These are phyloP conservation scores for Nematolebias whitei DNA, from an alignment of 2,113 vertebrate species.

Conservation along the genomic window DNA sequence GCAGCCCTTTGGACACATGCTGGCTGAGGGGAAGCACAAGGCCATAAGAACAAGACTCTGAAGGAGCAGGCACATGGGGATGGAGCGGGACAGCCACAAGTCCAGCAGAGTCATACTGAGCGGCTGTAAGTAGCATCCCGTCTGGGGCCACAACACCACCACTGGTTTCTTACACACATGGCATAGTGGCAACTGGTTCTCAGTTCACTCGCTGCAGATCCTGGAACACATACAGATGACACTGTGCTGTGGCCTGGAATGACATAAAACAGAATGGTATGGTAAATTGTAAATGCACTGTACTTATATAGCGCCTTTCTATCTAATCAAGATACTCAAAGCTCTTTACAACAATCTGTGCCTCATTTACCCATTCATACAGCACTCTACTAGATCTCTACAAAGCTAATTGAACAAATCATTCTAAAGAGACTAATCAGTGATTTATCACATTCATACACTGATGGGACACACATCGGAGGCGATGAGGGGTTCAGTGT, in stretches of 20 bases:
- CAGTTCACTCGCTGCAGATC: slow-evolving; percentile 29
- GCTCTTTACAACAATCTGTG: too few relatives aligned
- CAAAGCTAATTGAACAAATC: too few relatives aligned
- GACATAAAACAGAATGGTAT: slow-evolving; percentile 33
- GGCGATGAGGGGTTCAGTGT: too few relatives aligned
- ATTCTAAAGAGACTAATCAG: too few relatives aligned
- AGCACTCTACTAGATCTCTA: too few relatives aligned
- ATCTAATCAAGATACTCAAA: too few relatives aligned
- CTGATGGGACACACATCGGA: too few relatives aligned
- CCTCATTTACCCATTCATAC: too few relatives aligned
- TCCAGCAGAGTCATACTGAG: slow-evolving; percentile 97
- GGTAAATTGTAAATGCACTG: too few relatives aligned
- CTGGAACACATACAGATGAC: slow-evolving; percentile 34
- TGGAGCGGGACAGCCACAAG: slow-evolving; percentile 96
- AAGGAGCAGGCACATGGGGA: slow-evolving; percentile 98
- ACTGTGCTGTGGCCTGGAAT: slow-evolving; percentile 55
- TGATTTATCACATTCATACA: too few relatives aligned
- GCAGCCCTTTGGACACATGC: slow-evolving; percentile 98
- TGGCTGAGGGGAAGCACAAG: slow-evolving; percentile 97
- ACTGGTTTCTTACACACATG: slow-evolving; percentile 56
- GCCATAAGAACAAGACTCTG: slow-evolving; percentile 99
- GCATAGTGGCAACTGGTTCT: slow-evolving; percentile 54
- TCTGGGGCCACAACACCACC: slow-evolving; percentile 80
- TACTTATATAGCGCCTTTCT: too few relatives aligned
- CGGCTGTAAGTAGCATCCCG: slow-evolving; percentile 89